Base-by-base conservation (phyloP, 2,888 invertebrate genomes). In the Parelbella ahira region DNA sequence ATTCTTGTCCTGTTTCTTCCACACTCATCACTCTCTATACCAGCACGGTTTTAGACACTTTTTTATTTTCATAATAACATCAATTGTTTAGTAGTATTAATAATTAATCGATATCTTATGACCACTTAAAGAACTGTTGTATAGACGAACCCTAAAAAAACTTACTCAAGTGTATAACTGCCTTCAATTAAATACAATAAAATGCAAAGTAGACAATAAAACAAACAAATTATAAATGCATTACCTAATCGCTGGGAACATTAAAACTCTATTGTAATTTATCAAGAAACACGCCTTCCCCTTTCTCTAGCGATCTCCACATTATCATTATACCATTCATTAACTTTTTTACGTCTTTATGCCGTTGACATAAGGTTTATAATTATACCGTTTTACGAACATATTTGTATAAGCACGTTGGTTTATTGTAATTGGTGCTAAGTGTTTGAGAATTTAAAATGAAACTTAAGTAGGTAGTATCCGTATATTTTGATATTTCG, bases 161-260 rank as follows among this genome's bases (percentile, higher is more conserved):
- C n/a, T 45, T 48, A 54, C 47, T 56, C 53, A 54, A 60, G 58
- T 60, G 59, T 60, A 63, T 59, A 71, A 79, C 78, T 64, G 33
- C 58, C 60, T 60, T 56, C 68, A 80, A 80, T 82, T 80, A 77
- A 78, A 68, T 63, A 61, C 67, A 76, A 77, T 82, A 80, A 81
- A 79, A 83, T 82, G 71, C 68, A 78, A 81, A 71, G 56, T 63
- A 61, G 61, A 73, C 61, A 72, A 75, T 80, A 80, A 80, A 82
- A 80, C 76, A 81, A 83, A 83, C 84, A 82, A 77, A 86, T 86
- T 84, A 83, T 76, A 83, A 81, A 77, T 58, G 53, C 74, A 83
- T 84, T 72, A 79, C 61, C 66, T 62, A 73, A 69, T 76, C 69
- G 63, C 64, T 63, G 60, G 54, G 65, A 68, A 66, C 73, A 75